phyloP scores from a whole-genome alignment of 2,113 vertebrate genomes.

The Daubentonia madagascariensis region DNA sequence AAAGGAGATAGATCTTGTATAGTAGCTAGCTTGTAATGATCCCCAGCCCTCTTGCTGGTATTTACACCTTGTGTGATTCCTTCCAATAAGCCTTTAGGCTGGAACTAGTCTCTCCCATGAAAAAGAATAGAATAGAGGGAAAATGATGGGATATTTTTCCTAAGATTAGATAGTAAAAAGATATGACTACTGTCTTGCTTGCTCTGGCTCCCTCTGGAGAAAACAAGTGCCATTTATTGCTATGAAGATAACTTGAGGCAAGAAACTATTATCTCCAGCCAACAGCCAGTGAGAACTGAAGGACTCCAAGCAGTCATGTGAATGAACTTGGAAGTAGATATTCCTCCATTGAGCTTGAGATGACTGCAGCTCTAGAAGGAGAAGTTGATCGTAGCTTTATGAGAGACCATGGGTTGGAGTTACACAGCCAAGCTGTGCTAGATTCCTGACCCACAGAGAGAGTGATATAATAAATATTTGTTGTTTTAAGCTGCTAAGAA shows the following conservation, averaged over 20 bases:
- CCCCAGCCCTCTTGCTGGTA: neutral
- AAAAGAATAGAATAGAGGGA: neutral
- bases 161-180: neutral
- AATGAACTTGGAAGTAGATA: neutral
- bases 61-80: neutral
- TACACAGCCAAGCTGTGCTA: neutral
- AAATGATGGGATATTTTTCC: neutral
- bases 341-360: neutral
- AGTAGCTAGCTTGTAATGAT: neutral
- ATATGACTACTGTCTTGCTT: neutral
- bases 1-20: neutral
- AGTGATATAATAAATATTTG: neutral
- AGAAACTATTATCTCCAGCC: neutral
- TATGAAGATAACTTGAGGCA: neutral
- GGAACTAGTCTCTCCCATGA: neutral
- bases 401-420: neutral
- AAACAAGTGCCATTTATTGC: neutral
- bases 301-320: neutral
- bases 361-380: too few species aligned
- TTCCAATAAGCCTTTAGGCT: neutral
- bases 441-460: neutral
- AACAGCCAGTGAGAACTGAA: neutral
- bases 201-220: neutral
- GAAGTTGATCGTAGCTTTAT: rapidly evolving
- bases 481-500: neutral